phyloP scores from a whole-genome alignment of 2,888 invertebrate species.

The Caenorhabditis doughertyi region DNA sequence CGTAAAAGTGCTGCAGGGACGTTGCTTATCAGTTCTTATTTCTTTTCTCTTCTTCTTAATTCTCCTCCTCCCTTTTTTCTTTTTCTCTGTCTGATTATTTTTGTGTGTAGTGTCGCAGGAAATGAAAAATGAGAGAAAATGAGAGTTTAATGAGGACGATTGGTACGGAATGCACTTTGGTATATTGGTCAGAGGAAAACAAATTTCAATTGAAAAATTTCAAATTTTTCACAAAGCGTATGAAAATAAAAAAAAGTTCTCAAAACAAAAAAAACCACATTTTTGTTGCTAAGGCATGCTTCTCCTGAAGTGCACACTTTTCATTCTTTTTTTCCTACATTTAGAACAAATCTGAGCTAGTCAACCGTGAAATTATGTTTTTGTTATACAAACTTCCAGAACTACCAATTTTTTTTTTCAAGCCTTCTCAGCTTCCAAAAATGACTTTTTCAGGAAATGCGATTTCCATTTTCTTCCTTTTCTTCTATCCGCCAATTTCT shows the following conservation, averaged over 20 bases:
- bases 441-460: slow-evolving; percentile 29
- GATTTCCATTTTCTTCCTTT: slow-evolving; percentile 28
- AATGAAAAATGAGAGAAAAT: neutral
- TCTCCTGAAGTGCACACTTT: neutral
- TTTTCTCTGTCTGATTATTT: slow-evolving; percentile 6
- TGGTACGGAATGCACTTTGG: slow-evolving; percentile 30
- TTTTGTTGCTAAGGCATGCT: neutral
- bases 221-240: neutral
- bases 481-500: slow-evolving; percentile 12
- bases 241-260: neutral
- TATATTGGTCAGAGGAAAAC: neutral
- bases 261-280: neutral
- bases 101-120: slow-evolving; percentile 38
- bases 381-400: neutral
- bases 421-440: slow-evolving; percentile 7
- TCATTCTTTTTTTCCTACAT: neutral
- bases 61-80: neutral
- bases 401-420: neutral
- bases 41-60: neutral
- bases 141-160: slow-evolving; percentile 2
- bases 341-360: slow-evolving; percentile 1
- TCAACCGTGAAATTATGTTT: slow-evolving; percentile 1
- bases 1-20: slow-evolving; percentile 55
- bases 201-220: slow-evolving; percentile 2
- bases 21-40: slow-evolving; percentile 53